Evolutionary conservation across 2,888 invertebrate species (phyloP), one percentile per base, ranked within the genome.

Genomic region (Lacanobia wlatinum): DNA sequence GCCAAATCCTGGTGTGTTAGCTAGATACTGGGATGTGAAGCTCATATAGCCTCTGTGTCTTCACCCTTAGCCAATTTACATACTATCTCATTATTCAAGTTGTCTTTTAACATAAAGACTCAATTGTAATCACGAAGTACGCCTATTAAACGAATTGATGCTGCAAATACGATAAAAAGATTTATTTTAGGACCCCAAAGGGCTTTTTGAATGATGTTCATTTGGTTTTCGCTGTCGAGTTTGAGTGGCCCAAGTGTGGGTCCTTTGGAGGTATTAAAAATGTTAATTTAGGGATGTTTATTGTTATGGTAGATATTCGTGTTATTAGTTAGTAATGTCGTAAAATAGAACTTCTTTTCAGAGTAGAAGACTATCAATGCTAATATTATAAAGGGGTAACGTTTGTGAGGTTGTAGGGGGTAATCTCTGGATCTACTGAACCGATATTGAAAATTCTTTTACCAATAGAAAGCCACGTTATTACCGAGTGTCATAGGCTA

Each of bases 81-180:
- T 64, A 70, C 61, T 58, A 68, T 68, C 70, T 83, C 67, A 75
- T 73, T 70, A 74, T 69, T 66, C 65, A 56, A 53, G 65, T 66
- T 59, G 75, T 82, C 73, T 77, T 70, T 70, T 75, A 70, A 64
- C 71, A 71, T 71, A 71, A 79, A 71, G 52, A 55, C 18, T 62
- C 79, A 74, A 79, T 84, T 78, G 73, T 84, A 80, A 84, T 84
- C 76, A 80, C 69, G 72, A 84, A 68, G 77, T 71, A 86, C 60
- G 64, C 56, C 84, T 84, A 75, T 82, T 84, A 85, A 72, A 70
- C 70, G 69, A 84, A 88, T 86, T 72, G 83, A 89, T 86, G 87
- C 88, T 83, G 78, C 84, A 81, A 87, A 87, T 87, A 79, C 86
- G 87, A 86, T 88, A 84, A 89, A 89, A 80, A 85, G 87, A 89